A percentile compares a stretch with the other conserved stretches of the same genome.
Evolutionary conservation across 1,140 invertebrate species (phyloP).

Genomic region (Platorchestia sp.): DNA sequence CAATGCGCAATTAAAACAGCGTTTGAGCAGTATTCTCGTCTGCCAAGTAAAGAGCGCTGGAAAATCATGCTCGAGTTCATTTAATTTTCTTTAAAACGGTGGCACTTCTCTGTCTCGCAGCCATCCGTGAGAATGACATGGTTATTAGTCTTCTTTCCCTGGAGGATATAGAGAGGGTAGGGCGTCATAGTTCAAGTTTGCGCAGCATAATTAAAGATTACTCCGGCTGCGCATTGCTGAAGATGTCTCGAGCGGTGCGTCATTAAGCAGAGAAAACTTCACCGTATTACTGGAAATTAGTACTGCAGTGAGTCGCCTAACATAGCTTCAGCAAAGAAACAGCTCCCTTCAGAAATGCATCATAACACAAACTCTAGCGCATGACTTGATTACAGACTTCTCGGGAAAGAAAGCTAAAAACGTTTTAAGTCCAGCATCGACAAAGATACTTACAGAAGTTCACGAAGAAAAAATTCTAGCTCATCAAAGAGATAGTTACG

Average conservation of each 20-base stretch:
- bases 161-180: not conserved
- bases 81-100: not conserved
- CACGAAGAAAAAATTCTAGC: too few species aligned
- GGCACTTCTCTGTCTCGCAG: not conserved
- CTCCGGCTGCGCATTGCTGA: not conserved
- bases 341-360: too few species aligned
- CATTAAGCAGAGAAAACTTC: too few species aligned
- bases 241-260: not conserved
- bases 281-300: not conserved
- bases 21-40: not conserved
- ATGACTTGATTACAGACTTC: too few species aligned
- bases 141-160: not conserved
- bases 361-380: too few species aligned
- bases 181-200: not conserved
- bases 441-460: too few species aligned
- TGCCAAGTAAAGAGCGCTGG: not conserved
- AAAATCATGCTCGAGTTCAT: conserved; percentile 8
- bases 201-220: not conserved
- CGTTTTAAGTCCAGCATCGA: too few species aligned
- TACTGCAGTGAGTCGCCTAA: not conserved
- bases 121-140: not conserved
- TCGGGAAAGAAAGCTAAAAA: too few species aligned
- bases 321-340: not conserved
- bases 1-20: not conserved
- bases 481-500: too few species aligned